A percentile compares a stretch with the other conserved stretches of the same genome.
Conservation (phyloP, 2,113 vertebrate species). For the Nothoprocta perdicaria region DNA sequence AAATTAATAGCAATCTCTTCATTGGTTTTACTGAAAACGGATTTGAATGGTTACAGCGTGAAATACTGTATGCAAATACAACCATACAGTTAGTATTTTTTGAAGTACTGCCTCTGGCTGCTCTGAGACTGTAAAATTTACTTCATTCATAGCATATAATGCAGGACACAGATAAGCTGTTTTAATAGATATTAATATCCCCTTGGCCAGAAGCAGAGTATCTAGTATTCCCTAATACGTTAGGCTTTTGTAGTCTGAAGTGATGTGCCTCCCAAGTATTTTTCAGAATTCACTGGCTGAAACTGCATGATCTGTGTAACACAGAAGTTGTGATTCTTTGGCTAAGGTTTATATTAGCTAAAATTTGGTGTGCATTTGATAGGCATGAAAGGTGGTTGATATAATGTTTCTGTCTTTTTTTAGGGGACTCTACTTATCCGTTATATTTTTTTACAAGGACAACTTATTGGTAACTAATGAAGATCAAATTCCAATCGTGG, state of each 20-base stretch:
- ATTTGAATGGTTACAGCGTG: background rate
- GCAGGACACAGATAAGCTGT: background rate
- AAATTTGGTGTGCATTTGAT: background rate
- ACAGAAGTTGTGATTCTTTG: background rate
- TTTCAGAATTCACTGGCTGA: background rate
- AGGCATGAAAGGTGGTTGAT: background rate
- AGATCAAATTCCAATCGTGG: constrained; percentile 97
- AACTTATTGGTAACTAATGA: constrained; percentile 94
- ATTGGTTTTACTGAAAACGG: background rate
- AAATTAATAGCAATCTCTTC: background rate
- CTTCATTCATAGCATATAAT: constrained; percentile 3
- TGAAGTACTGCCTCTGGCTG: background rate
- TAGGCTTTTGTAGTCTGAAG: background rate
- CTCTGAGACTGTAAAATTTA: background rate
- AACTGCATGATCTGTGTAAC: background rate
- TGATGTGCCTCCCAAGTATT: background rate
- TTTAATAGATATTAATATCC: background rate
- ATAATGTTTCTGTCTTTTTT: constrained; percentile 64
- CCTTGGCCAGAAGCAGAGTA: background rate
- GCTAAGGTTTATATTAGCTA: background rate
- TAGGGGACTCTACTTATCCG: constrained; percentile 94
- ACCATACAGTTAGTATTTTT: background rate
- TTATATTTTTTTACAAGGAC: constrained; percentile 96
- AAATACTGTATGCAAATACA: background rate
- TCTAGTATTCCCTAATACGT: background rate